A percentile compares a stretch with the other conserved stretches of the same genome.
Conservation (phyloP, 1,140 invertebrate species). For the Apolygus lucorum region DNA sequence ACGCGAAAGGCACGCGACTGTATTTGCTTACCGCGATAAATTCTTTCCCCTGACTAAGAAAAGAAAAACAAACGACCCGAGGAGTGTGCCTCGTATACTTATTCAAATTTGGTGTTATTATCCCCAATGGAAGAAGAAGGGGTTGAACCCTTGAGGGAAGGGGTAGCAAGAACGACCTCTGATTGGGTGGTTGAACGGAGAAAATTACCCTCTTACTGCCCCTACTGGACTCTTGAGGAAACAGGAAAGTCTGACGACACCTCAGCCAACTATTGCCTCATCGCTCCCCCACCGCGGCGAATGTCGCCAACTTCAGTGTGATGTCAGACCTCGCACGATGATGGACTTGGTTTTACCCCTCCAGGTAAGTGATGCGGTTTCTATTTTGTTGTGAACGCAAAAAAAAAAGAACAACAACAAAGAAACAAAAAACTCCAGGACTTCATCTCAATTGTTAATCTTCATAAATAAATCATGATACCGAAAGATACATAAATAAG, state of each 20-base stretch:
- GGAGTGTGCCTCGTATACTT: no score
- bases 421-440: no score
- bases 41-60: no score
- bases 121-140: neutral
- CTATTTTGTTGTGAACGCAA: neutral
- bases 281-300: neutral
- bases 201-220: neutral
- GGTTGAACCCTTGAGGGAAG: no score
- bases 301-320: neutral
- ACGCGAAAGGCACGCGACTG: no score
- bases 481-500: no score
- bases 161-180: no score
- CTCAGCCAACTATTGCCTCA: neutral
- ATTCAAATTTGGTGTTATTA: constrained; percentile 15
- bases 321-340: neutral
- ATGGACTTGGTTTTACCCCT: neutral
- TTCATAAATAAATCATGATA: no score
- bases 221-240: neutral
- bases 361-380: neutral
- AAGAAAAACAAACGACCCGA: no score
- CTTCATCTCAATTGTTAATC: no score
- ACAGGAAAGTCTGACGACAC: constrained; percentile 4
- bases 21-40: no score
- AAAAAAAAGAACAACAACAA: no score
- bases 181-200: neutral